Evolutionary conservation across 37 sponge, comb jelly and placozoan genomes (phyloP), one percentile per base, ranked within the genome.

Genomic region (Spongilla lacustris): DNA sequence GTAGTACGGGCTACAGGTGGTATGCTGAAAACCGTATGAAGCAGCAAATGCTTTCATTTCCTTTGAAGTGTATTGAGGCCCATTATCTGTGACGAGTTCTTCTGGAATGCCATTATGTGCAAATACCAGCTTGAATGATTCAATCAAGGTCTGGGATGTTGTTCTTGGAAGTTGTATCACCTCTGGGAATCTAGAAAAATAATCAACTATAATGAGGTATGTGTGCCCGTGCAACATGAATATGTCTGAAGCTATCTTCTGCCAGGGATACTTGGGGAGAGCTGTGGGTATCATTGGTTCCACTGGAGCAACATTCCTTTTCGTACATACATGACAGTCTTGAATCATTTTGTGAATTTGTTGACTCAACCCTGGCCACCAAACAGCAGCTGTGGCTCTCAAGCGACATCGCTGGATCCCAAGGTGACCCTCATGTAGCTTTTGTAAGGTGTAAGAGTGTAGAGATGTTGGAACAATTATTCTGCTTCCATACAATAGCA

Each of bases 21-120:
- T 58, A 66, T 86, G 91, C n/a, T 50, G 46, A 71, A 90, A 90
- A 13, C 46, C 83, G 46, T 90, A 90, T 1, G 28, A 26, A 23
- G 32, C 36, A 12, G 83, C 86, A 81, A 90, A 86, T 26, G 75
- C 29, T 10, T 36, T 50, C 66, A 90, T 84, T 27, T 84, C 86
- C 27, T 22, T 23, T 50, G 81, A 85, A 27, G 86, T 41, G 50
- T 74, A 85, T 35, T 90, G 91, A 3, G 91, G 86, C 8, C 91
- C 86, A 80, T 90, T 90, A 67, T 85, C 91, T 49, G 83, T 90
- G n/a, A 81, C 66, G 4, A 90, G 73, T 17, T 28, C 33, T 58
- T 81, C 73, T 48, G 78, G 86, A 41, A 90, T 81, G 66, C 90
- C 78, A 90, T 77, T 25, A 68, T 75, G 27, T 9, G 90, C 33